A percentile compares a stretch with the other conserved stretches of the same genome.
These are phyloP conservation scores for Melanchra persicariae DNA, from an alignment of 2,888 invertebrate species.

Conservation along the genomic window DNA sequence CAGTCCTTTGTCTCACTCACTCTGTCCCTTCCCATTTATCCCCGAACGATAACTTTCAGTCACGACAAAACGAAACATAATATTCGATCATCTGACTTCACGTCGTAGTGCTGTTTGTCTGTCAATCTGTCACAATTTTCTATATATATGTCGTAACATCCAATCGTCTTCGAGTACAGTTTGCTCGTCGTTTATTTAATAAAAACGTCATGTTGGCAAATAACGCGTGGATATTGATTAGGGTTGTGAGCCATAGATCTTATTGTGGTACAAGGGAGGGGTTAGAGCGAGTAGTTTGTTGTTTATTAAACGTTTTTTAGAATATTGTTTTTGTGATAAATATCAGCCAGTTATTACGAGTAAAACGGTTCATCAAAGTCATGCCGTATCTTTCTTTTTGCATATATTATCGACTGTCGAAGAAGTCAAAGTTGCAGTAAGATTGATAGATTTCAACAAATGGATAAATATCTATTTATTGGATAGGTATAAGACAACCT, in stretches of 20 bases:
- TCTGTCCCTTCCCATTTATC: neutral
- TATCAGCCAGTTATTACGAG: neutral
- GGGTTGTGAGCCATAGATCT: constrained; percentile 82
- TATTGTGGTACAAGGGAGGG: constrained; percentile 67
- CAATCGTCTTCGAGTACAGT: constrained; percentile 71
- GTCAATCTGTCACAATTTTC: constrained; percentile 65
- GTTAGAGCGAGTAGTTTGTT: constrained; percentile 24
- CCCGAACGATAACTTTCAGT: neutral
- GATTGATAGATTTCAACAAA: too few relatives aligned
- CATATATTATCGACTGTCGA: too few relatives aligned
- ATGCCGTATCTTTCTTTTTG: neutral
- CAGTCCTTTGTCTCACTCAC: neutral
- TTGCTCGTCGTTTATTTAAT: constrained; percentile 83
- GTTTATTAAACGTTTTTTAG: constrained; percentile 9
- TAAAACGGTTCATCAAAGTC: neutral
- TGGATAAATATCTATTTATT: too few relatives aligned
- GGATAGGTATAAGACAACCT: too few relatives aligned
- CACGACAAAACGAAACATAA: constrained; percentile 21
- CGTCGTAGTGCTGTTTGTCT: constrained; percentile 35
- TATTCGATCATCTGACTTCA: constrained; percentile 38
- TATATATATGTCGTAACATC: constrained; percentile 59
- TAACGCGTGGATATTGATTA: constrained; percentile 86
- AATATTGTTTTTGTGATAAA: constrained; percentile 27
- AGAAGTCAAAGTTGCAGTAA: too few relatives aligned
- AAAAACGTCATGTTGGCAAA: constrained; percentile 88